phyloP scores from a whole-genome alignment of 2,113 vertebrate species.

The Podarcis raffonei region DNA sequence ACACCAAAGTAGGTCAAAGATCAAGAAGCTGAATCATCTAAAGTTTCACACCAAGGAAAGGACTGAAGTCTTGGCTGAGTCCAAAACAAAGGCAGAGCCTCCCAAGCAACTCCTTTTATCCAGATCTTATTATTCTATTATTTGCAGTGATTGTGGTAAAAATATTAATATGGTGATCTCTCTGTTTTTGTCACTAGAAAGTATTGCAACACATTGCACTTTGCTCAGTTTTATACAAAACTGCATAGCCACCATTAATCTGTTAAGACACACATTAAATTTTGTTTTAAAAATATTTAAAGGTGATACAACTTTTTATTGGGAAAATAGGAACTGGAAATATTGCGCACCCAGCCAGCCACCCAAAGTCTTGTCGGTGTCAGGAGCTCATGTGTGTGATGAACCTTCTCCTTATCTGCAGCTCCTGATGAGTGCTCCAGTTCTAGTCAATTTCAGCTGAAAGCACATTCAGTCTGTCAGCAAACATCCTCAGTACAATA shows the following conservation, averaged over 20 bases:
- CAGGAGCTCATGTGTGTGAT: constrained; percentile 31
- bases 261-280: constrained; percentile 74
- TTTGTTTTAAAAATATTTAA: constrained; percentile 77
- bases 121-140: neutral
- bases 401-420: constrained; percentile 41
- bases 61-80: no score
- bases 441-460: constrained; percentile 61
- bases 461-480: constrained; percentile 32
- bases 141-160: neutral
- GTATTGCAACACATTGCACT: constrained; percentile 58
- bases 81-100: neutral
- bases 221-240: constrained; percentile 62
- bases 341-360: neutral
- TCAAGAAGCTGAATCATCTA: neutral
- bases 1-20: no score
- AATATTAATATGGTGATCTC: neutral
- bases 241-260: constrained; percentile 60
- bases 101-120: neutral
- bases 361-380: constrained; percentile 14
- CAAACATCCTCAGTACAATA: constrained; percentile 56
- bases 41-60: no score
- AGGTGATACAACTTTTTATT: constrained; percentile 77
- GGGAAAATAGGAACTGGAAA: constrained; percentile 61
- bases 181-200: constrained; percentile 33
- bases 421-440: constrained; percentile 52